Conservation (phyloP, 2,797 vertebrate genomes). For the Eospalax fontanierii region DNA sequence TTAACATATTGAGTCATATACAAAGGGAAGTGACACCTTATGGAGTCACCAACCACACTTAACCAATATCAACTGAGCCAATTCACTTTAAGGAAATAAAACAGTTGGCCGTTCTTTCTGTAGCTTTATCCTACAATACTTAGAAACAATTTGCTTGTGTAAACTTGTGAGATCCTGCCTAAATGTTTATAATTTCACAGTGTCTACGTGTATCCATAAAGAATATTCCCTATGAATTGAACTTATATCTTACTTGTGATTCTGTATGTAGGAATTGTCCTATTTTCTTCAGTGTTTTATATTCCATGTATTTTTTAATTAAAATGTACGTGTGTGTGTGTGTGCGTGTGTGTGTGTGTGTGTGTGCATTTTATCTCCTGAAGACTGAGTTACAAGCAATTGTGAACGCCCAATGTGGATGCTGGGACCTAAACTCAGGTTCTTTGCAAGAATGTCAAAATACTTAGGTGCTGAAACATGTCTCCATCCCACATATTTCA, state of each 20-base stretch:
- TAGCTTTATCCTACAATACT: background rate
- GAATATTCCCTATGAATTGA: background rate
- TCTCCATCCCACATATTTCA: background rate
- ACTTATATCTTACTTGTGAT: background rate
- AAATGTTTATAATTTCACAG: background rate
- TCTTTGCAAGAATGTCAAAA: background rate
- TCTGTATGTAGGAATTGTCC: background rate
- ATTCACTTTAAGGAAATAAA: background rate
- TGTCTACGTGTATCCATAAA: background rate
- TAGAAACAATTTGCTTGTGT: background rate
- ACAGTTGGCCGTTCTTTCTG: background rate
- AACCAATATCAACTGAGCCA: background rate
- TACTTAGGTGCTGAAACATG: background rate
- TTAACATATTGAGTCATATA: background rate
- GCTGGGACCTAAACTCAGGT: background rate
- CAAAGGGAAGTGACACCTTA: background rate
- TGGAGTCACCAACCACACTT: background rate
- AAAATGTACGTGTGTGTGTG: background rate
- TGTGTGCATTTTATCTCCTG: background rate
- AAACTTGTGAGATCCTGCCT: background rate
- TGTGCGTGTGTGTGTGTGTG: background rate
- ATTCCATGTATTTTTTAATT: background rate
- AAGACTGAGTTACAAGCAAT: background rate
- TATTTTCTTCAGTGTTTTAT: background rate
- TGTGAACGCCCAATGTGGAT: background rate